phyloP scores from a whole-genome alignment of 2,113 vertebrate genomes.

The Chlamydotis undulata region DNA sequence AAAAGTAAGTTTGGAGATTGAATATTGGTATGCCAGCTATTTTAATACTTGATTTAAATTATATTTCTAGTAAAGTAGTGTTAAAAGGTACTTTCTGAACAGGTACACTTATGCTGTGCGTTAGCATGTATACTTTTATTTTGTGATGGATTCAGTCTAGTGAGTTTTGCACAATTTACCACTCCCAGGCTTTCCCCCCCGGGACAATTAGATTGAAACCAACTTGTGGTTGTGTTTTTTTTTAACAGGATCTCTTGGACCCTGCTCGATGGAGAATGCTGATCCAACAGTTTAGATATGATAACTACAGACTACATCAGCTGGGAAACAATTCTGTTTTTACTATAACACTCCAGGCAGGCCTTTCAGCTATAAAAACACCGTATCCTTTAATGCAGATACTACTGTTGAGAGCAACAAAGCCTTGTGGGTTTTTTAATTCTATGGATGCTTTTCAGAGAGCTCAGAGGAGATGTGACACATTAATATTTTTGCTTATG shows the following conservation, averaged over 20 bases:
- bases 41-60: neutral
- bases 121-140: neutral
- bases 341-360: slow-evolving; percentile 97
- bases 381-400: slow-evolving; percentile 90
- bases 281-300: slow-evolving; percentile 98
- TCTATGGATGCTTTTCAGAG: neutral
- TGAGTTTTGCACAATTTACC: neutral
- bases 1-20: neutral
- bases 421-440: neutral
- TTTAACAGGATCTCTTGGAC: slow-evolving; percentile 93
- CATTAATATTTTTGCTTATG: neutral
- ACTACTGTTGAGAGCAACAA: neutral
- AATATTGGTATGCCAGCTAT: neutral
- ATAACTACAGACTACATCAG: slow-evolving; percentile 99
- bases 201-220: neutral
- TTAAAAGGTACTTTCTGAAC: neutral
- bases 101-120: neutral
- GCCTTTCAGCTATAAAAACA: slow-evolving; percentile 98
- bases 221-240: slow-evolving; percentile 1
- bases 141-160: neutral
- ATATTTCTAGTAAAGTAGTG: neutral
- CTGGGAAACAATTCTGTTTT: slow-evolving; percentile 98
- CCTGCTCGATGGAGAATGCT: slow-evolving; percentile 98
- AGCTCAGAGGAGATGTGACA: neutral
- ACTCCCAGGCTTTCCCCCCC: neutral